Conservation (phyloP, 2,113 vertebrate genomes). For the Perca fluviatilis region DNA sequence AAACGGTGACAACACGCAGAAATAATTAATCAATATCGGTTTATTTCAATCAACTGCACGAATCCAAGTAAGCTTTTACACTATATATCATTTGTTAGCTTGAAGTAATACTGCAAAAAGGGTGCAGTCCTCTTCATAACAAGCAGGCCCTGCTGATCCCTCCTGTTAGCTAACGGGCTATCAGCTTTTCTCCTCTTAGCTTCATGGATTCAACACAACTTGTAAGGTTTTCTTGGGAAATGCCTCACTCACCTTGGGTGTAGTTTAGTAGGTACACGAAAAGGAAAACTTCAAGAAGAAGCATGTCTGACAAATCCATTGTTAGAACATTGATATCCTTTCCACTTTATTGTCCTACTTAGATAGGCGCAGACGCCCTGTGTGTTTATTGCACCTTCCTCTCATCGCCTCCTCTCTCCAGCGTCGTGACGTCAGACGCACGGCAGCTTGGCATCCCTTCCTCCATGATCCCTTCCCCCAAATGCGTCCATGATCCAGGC, state of each 20-base stretch:
- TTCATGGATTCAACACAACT: constrained; percentile 53
- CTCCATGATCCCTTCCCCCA: constrained; percentile 56
- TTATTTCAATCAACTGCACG: background rate
- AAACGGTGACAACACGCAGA: constrained; percentile 63
- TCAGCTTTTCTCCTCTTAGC: constrained; percentile 60
- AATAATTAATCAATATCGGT: background rate
- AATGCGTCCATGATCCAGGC: constrained; percentile 47
- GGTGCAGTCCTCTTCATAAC: constrained; percentile 79
- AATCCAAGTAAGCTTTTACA: background rate
- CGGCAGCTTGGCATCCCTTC: constrained; percentile 49
- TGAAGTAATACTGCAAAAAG: constrained; percentile 68
- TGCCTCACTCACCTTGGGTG: constrained; percentile 80
- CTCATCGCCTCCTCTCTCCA: constrained; percentile 65
- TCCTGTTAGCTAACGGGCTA: constrained; percentile 67
- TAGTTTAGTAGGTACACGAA: constrained; percentile 66
- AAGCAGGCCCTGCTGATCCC: constrained; percentile 77
- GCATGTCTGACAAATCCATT: constrained; percentile 80
- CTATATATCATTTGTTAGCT: constrained; percentile 15
- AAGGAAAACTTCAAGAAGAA: constrained; percentile 78
- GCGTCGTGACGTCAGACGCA: constrained; percentile 84
- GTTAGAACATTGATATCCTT: constrained; percentile 83
- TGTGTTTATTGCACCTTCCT: constrained; percentile 87
- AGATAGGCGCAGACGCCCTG: constrained; percentile 84
- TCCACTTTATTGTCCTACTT: constrained; percentile 86
- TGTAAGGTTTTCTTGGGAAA: constrained; percentile 22